phyloP scores from a whole-genome alignment of 2,888 invertebrate genomes.

The Drosophila subquinaria region DNA sequence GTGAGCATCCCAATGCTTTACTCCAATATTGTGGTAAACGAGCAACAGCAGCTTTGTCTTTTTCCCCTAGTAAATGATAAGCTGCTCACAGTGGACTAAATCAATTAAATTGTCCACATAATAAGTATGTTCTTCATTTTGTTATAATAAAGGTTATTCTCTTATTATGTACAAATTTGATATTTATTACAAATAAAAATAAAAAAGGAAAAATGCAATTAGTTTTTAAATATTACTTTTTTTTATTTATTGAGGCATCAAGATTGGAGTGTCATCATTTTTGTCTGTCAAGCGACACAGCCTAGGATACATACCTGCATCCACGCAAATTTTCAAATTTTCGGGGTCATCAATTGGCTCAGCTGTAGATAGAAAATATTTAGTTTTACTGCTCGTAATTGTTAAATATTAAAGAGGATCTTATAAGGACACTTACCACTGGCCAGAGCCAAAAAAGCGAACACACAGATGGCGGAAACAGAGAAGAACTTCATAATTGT shows the following conservation, averaged over 20 bases:
- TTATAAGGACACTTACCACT: neutral
- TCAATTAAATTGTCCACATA: neutral
- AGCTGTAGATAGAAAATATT: neutral
- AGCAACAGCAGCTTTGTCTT: constrained; percentile 14
- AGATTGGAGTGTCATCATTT: too few relatives aligned
- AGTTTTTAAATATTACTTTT: too few relatives aligned
- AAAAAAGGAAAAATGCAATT: too few relatives aligned
- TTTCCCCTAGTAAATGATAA: constrained; percentile 48
- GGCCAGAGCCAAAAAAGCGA: neutral
- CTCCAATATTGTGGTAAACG: constrained; percentile 57
- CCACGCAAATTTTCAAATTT: too few relatives aligned
- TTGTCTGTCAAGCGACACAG: too few relatives aligned
- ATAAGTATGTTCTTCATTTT: too few relatives aligned
- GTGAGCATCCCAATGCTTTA: constrained; percentile 63
- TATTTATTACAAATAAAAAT: too few relatives aligned
- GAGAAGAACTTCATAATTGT: neutral
- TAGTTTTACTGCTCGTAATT: neutral
- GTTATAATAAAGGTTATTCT: too few relatives aligned
- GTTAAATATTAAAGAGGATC: neutral
- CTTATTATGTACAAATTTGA: too few relatives aligned
- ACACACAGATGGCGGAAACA: neutral
- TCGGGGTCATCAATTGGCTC: too few relatives aligned
- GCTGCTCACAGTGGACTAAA: constrained; percentile 53
- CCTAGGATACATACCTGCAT: too few relatives aligned
- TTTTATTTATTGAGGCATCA: too few relatives aligned